phyloP scores from a whole-genome alignment of 2,113 vertebrate species.

The Electrona antarctica region DNA sequence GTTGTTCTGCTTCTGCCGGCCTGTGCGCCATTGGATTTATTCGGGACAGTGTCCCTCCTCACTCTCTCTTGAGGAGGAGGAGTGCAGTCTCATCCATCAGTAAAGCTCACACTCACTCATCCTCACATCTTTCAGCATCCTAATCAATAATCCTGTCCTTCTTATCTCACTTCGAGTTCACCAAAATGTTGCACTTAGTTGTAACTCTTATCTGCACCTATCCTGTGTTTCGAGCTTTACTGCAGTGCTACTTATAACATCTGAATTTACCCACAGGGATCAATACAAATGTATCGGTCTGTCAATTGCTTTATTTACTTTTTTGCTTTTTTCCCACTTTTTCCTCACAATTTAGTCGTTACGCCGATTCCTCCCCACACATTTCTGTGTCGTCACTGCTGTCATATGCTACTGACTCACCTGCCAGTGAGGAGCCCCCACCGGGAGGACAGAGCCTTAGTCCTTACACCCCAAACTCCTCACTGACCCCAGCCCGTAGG shows the following conservation, averaged over 20 bases:
- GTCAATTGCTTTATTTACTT: constrained; percentile 30
- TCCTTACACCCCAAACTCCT: no score
- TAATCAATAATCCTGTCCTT: constrained; percentile 55
- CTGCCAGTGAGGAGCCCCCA: no score
- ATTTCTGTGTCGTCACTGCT: no score
- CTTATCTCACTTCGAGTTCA: constrained; percentile 12
- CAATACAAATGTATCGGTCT: background rate
- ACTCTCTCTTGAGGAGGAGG: constrained; percentile 33
- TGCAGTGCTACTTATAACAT: no score
- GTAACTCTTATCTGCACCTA: no score
- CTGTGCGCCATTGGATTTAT: constrained; percentile 57
- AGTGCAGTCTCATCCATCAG: constrained; percentile 49
- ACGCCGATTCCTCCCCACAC: no score
- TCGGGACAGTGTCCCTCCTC: constrained; percentile 47
- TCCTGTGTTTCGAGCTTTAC: no score
- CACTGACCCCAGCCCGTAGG: no score
- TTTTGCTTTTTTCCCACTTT: no score
- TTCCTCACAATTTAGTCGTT: no score
- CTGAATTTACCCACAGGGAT: constrained; percentile 4
- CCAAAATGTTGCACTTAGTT: constrained; percentile 10
- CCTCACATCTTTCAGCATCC: constrained; percentile 33
- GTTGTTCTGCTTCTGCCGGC: constrained; percentile 43
- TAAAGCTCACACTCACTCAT: constrained; percentile 22
- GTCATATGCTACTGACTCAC: no score
- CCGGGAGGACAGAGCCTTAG: no score